Evolutionary conservation across 2,797 vertebrate species (phyloP).

Genomic region (Scolopax bukidnonensis): DNA sequence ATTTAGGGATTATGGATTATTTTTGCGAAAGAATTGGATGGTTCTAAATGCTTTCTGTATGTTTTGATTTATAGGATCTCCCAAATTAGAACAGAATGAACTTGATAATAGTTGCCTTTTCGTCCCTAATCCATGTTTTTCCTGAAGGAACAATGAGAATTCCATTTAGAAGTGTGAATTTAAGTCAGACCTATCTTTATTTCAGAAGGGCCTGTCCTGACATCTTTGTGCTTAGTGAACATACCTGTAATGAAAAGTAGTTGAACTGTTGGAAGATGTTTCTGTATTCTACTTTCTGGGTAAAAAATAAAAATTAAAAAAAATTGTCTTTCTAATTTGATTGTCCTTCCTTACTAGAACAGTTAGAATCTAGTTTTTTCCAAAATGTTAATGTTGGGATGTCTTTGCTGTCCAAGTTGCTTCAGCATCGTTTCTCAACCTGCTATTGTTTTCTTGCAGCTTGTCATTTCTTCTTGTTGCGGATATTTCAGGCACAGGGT

Average conservation of each 20-base stretch:
- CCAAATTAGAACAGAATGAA: background rate
- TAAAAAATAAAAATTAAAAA: rapidly evolving
- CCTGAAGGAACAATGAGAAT: background rate
- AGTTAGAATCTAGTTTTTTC: background rate
- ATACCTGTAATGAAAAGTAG: background rate
- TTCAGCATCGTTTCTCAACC: background rate
- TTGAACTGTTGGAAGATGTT: background rate
- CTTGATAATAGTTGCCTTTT: background rate
- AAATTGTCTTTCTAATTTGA: background rate
- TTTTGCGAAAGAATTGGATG: background rate
- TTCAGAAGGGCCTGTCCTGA: background rate
- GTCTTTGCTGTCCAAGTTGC: background rate
- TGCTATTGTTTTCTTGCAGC: background rate
- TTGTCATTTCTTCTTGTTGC: background rate
- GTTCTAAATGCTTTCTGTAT: background rate
- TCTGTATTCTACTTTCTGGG: background rate
- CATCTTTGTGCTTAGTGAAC: background rate
- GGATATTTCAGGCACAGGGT: background rate
- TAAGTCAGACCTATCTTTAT: background rate
- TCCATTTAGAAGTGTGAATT: background rate
- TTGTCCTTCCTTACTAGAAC: background rate
- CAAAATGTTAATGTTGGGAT: background rate
- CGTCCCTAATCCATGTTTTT: background rate
- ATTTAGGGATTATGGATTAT: background rate
- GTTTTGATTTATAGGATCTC: background rate